Percentiles rank a stretch among this genome's conserved stretches.
Evolutionary conservation across 2,797 vertebrate genomes (phyloP).

Genomic region (Crenuchus spilurus): DNA sequence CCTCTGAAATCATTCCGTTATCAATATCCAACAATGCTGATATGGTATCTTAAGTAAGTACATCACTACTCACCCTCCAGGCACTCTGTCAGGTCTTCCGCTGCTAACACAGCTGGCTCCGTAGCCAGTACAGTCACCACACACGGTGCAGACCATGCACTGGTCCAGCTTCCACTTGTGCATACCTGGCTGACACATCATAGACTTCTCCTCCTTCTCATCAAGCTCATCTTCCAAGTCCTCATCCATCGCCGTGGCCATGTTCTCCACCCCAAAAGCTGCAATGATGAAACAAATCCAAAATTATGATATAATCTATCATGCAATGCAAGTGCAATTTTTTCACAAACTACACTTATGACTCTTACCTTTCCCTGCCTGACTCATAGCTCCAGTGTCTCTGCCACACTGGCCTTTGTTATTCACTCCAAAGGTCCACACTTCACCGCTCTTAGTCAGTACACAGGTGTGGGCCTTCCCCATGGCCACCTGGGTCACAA

Average conservation of each 20-base stretch:
- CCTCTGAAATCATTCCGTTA: too few species aligned
- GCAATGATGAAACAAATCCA: neutral
- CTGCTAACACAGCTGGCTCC: conserved; percentile 98
- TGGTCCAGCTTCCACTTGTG: conserved; percentile 99
- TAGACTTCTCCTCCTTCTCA: conserved; percentile 97
- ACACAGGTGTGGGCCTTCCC: conserved; percentile 98
- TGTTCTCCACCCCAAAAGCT: conserved; percentile 96
- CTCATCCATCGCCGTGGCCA: conserved; percentile 99
- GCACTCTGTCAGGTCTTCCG: conserved; percentile 93
- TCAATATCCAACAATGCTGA: too few species aligned
- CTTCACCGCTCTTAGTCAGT: conserved; percentile 94
- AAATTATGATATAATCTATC: too few species aligned
- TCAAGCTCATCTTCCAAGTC: conserved; percentile 97
- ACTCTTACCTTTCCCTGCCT: conserved; percentile 91
- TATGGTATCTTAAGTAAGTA: too few species aligned
- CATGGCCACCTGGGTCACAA: conserved; percentile 98
- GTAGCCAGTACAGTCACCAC: conserved; percentile 97
- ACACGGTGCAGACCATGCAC: conserved; percentile 99
- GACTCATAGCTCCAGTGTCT: conserved; percentile 95
- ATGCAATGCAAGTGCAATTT: neutral
- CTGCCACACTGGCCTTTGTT: conserved; percentile 98
- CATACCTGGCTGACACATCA: conserved; percentile 99
- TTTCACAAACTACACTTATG: too few species aligned
- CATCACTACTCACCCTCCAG: conserved; percentile 92
- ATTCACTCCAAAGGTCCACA: conserved; percentile 99